Percentiles rank a stretch among this genome's conserved stretches.
Evolutionary conservation across 2,888 invertebrate species (phyloP).

Genomic region (Salticus scenicus): DNA sequence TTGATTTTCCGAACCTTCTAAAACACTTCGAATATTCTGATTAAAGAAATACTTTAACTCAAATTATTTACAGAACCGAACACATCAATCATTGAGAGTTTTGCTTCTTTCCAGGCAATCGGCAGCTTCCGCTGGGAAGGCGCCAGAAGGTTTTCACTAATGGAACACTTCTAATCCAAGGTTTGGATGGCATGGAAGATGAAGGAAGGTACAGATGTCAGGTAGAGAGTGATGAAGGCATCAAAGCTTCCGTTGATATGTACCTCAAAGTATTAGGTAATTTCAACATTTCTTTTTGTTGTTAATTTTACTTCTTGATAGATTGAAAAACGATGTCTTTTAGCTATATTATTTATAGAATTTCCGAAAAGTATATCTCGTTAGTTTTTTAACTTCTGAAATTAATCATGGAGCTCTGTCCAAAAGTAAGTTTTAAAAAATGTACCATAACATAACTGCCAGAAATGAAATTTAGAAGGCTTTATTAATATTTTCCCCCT

Average conservation of each 20-base stretch:
- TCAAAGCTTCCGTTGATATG: slow-evolving; percentile 69
- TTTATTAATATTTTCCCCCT: too few relatives aligned
- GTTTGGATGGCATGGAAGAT: slow-evolving; percentile 65
- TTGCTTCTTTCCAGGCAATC: slow-evolving; percentile 48
- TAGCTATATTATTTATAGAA: too few relatives aligned
- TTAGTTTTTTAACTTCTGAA: too few relatives aligned
- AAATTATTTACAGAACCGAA: slow-evolving; percentile 40
- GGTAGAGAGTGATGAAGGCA: slow-evolving; percentile 69
- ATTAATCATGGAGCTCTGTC: too few relatives aligned
- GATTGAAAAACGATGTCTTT: not conserved
- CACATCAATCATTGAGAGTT: slow-evolving; percentile 39
- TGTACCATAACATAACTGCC: too few relatives aligned
- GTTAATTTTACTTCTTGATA: not conserved
- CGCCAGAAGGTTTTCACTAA: slow-evolving; percentile 69
- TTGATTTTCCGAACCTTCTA: too few relatives aligned
- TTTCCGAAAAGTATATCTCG: too few relatives aligned
- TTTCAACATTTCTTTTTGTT: not conserved
- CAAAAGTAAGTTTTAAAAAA: too few relatives aligned
- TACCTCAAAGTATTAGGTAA: slow-evolving; percentile 71
- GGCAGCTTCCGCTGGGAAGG: slow-evolving; percentile 68
- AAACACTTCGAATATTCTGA: too few relatives aligned
- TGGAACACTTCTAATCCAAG: slow-evolving; percentile 67
- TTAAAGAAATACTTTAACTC: not conserved
- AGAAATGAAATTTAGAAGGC: too few relatives aligned
- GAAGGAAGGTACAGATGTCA: slow-evolving; percentile 70